Evolutionary conservation across 2,797 vertebrate genomes (phyloP), one percentile per base, ranked within the genome.

Genomic region (Eulemur albifrons): DNA sequence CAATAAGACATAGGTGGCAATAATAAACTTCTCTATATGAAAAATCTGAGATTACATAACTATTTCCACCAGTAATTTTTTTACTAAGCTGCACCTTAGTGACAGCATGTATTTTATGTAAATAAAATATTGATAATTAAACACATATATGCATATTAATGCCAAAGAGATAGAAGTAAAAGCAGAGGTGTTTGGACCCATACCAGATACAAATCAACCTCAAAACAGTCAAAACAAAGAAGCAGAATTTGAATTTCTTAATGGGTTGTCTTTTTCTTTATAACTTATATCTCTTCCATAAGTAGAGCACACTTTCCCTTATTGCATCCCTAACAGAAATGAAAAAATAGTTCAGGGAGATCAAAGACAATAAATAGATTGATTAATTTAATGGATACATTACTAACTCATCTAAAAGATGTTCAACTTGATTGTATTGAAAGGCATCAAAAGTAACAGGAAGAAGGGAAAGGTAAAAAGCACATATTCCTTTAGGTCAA

Each of bases 211-310:
- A 81, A 85, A 77, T 65, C 70, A 95, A 80, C 17, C 43, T 89
- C 35, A 87, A 93, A 91, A 83, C 23, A 67, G 32, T 90, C 48
- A 67, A 96, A 97, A 82, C 65, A 90, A 43, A 70, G 92, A 96
- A 89, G 63, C 25, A 95, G 25, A 95, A 92, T 82, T 82, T 94
- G 75, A 92, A 85, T 79, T 81, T 95, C 45, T 52, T 95, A 88
- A 75, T 87, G 40, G 86, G 40, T 87, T 83, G 40, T 32, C 17
- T 54, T 27, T 85, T 94, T 69, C 48, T 90, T 91, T 48, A 69
- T 72, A 83, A 96, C n/a, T 48, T 79, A 52, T 4, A n/a, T 35
- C 54, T 23, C 30, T 91, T 80, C 12, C 23, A 30, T 80, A 79
- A 88, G 25, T 30, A 52, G 10, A 67, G 40, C 10, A 50, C 20